Conservation (phyloP, 2,888 invertebrate species). For the Cataglyphis rosenhaueri region DNA sequence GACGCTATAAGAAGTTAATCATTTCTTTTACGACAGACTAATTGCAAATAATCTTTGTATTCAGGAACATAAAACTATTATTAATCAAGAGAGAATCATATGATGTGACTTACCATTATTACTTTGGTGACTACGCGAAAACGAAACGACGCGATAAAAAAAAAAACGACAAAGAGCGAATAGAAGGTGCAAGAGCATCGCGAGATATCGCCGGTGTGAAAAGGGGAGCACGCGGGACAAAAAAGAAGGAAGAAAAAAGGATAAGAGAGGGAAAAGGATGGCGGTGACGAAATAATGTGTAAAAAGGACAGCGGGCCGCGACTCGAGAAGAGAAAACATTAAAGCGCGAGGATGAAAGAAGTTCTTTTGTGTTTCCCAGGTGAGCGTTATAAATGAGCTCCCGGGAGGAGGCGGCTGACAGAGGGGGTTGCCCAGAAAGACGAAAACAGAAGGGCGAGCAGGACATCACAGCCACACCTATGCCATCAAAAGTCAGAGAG, state of each 20-base stretch:
- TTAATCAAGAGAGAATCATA: neutral
- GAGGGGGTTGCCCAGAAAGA: slow-evolving; percentile 62
- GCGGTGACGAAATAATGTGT: slow-evolving; percentile 70
- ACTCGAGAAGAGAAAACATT: slow-evolving; percentile 74
- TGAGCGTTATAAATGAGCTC: slow-evolving; percentile 84
- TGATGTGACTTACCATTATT: neutral
- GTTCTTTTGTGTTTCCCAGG: slow-evolving; percentile 82
- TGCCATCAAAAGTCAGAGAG: slow-evolving; percentile 77
- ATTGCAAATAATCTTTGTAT: neutral
- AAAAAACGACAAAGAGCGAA: slow-evolving; percentile 12
- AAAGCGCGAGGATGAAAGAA: slow-evolving; percentile 79
- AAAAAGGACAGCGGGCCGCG: slow-evolving; percentile 65
- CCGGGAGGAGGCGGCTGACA: slow-evolving; percentile 64
- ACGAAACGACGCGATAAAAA: slow-evolving; percentile 6
- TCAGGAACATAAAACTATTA: neutral
- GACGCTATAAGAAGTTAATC: neutral
- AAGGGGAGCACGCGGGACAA: slow-evolving; percentile 1
- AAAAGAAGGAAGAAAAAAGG: slow-evolving; percentile 34
- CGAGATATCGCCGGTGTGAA: slow-evolving; percentile 14
- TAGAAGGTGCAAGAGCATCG: slow-evolving; percentile 27
- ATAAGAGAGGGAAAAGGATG: slow-evolving; percentile 27
- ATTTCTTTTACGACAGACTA: neutral
- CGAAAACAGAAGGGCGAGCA: slow-evolving; percentile 44
- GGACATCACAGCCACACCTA: slow-evolving; percentile 80
- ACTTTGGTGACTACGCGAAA: neutral